Base-by-base conservation (phyloP, 2,797 vertebrate genomes). In the Enteromius anoplus region DNA sequence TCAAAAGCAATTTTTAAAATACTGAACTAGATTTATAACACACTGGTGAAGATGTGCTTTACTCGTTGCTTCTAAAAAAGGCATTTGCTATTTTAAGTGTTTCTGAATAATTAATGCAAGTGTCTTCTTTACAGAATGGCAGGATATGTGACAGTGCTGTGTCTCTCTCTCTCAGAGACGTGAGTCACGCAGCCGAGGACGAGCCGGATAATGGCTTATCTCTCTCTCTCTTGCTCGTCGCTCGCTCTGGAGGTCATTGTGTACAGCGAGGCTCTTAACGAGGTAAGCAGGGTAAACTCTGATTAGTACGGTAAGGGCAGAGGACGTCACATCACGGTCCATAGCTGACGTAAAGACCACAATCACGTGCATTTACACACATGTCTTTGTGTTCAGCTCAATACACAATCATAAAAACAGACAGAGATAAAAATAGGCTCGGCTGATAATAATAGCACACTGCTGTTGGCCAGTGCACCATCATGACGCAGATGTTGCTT, bases 261-360 rank as follows among this genome's bases (percentile, higher is more conserved):
- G 78, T 60, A n/a, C 40, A 70, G 70, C 15, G 37, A 21, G 34
- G 23, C 62, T 78, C 47, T 42, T 73, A 73, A 73, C 2, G 55
- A 75, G 80, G 70, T 89, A 93, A 92, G 86, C 75, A 90, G 91
- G 90, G 83, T 91, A 91, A 92, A 91, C 82, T 90, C 90, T 89
- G 91, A 93, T 93, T 90, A 93, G 71, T 89, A 65, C 6, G 9
- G 37, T 11, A 29, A 29, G 2, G 17, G 40, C n/a, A 45, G 53
- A 71, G 51, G 5, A 3, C 26, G 15, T 51, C 70, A 12, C 23
- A 21, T 49, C 58, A 4, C 17, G 8, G 37, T 42, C 66, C 6
- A 73, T 2, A 49, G 45, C 70, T 51, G 49, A 34, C 12, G 9
- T 73, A 6, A 12, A 37, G 5, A n/a, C 7, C 23, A 29, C 23